These are phyloP conservation scores for Scortum barcoo DNA, from an alignment of 2,113 vertebrate species.

Conservation along the genomic window DNA sequence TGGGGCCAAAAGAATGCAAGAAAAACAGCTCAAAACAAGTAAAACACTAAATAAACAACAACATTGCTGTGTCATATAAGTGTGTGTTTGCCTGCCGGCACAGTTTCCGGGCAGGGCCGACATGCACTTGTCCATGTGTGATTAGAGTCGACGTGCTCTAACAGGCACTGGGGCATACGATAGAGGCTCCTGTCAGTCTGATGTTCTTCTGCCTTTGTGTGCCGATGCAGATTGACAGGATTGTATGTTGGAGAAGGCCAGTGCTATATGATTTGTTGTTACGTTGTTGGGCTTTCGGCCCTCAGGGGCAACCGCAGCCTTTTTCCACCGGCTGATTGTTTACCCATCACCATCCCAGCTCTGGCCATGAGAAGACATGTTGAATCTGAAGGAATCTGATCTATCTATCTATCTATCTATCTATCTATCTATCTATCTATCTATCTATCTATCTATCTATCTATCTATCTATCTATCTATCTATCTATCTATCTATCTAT, in stretches of 20 bases:
- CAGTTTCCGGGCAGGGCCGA: conserved; percentile 21
- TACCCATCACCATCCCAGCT: conserved; percentile 4
- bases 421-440: conserved; percentile 57
- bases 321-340: conserved; percentile 44
- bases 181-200: conserved; percentile 83
- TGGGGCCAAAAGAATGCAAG: not conserved
- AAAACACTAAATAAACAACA: not conserved
- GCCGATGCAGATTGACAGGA: conserved; percentile 78
- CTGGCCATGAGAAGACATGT: conserved; percentile 22
- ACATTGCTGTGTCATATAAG: conserved; percentile 48
- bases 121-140: conserved; percentile 75
- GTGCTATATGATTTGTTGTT: conserved; percentile 58
- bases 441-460: conserved; percentile 51
- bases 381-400: conserved; percentile 23
- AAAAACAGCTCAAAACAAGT: not conserved
- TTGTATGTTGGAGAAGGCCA: conserved; percentile 63
- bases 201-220: conserved; percentile 82
- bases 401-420: conserved; percentile 47
- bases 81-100: conserved; percentile 46
- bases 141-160: conserved; percentile 81
- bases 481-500: conserved; percentile 42
- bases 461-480: conserved; percentile 47
- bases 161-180: conserved; percentile 67
- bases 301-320: conserved; percentile 52
- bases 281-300: conserved; percentile 52